Evolutionary conservation across 2,113 vertebrate species (phyloP), one percentile per base, ranked within the genome.

Genomic region (Lagenorhynchus albirostris): DNA sequence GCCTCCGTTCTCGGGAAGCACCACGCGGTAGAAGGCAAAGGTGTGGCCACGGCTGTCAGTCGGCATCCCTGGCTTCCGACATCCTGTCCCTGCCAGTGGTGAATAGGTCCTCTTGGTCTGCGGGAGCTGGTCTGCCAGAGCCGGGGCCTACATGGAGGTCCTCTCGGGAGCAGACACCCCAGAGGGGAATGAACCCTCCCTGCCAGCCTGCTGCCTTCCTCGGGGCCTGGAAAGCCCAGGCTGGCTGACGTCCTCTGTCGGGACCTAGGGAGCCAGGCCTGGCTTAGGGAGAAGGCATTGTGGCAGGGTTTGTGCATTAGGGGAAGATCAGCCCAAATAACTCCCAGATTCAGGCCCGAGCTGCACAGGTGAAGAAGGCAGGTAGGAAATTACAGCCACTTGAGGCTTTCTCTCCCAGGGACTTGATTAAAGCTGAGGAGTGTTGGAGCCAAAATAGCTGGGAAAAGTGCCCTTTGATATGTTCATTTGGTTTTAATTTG

Each of bases 401-500:
- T 74, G 97, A 94, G 67, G 84, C 85, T 79, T 93, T 96, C 79
- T 96, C 89, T 98, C 93, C 92, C 95, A 67, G 41, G 84, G 76
- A 92, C 97, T 95, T 81, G 85, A 81, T 71, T 98, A 94, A 91
- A 98, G 94, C 77, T 73, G 91, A 91, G 89, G 96, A 94, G 97
- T 96, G 94, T 96, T 97, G 96, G 94, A 97, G 86, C 94, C 50
- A 95, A 97, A 97, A 95, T 97, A 97, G 47, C 91, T 86, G 79
- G 96, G 95, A 82, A 92, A 38, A 0, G 95, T 96, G 87, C 67
- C 44, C 67, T 97, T 41, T 98, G 97, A 84, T 95, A 98, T 89
- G 95, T 87, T 98, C 98, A 98, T 99, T 99, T 99, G 99, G 98
- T 98, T 99, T 99, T 98, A 98, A 99, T 99, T 98, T 98, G 53